Base-by-base conservation (phyloP, 2,888 invertebrate species). In the Agrotis ipsilon region DNA sequence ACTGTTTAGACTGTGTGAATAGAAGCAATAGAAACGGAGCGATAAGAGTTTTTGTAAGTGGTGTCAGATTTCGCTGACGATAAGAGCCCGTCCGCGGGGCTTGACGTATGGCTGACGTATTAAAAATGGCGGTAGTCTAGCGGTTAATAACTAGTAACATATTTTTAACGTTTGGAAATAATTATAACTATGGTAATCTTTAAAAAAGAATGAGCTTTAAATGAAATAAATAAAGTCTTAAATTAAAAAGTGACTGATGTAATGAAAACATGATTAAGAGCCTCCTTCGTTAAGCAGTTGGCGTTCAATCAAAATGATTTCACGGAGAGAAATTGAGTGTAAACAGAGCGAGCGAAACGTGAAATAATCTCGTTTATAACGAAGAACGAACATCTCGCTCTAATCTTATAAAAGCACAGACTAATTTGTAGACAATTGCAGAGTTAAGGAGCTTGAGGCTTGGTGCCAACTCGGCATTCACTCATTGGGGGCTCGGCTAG, bases 401-500 rank as follows among this genome's bases (percentile, higher is more conserved):
- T 88, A 86, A 90, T 89, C 80, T 86, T 87, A 84, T 88, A 79
- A 88, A 86, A 88, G 87, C 89, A 84, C 80, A 78, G 84, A 88
- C 87, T 89, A 89, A 90, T 88, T 88, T 88, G 85, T 84, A 85
- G 79, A 88, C 87, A 88, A 89, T 88, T 85, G 81, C 86, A 77
- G 68, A 82, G 81, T 82, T 82, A 80, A 82, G 82, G 62, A 86
- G 80, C 80, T 75, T 72, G 9, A 3, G 81, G 73, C 13, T 55
- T 66, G 58, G 16, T 85, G 0, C 65, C 45, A 58, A 49, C 62
- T 68, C 21, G 71, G n/a, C 3, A 39, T 27, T 57, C 0, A 21
- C 58, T 72, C 6, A 64, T 72, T 80, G 16, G 54, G 48, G 27
- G 1, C 32, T 18, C 39, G 11, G 39, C 39, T 39, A 39, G 9